Evolutionary conservation across 53 echinoderm and acorn worm species (phyloP).

Genomic region (Apostichopus leukothele): DNA sequence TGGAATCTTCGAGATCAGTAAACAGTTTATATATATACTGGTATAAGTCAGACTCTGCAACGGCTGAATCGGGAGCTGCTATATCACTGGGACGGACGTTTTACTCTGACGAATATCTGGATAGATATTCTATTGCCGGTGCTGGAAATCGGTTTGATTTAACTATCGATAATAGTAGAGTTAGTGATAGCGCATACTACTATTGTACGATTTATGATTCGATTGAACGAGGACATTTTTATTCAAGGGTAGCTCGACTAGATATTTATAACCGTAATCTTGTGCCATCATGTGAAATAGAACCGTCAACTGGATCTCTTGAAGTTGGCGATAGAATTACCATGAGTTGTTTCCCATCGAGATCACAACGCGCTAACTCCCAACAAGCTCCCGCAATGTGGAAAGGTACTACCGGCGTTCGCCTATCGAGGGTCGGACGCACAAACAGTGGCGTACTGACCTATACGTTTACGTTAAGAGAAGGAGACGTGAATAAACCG

Average conservation of each 20-base stretch:
- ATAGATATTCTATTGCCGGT: not conserved
- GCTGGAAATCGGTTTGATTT: conserved; percentile 10
- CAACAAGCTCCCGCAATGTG: conserved; percentile 1
- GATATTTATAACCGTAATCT: conserved; percentile 8
- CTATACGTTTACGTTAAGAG: not conserved
- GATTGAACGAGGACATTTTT: not conserved
- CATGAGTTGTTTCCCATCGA: not conserved
- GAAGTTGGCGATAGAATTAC: conserved; percentile 27
- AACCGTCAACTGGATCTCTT: not conserved
- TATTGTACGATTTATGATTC: not conserved
- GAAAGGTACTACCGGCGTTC: conserved; percentile 16
- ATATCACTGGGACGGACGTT: not conserved
- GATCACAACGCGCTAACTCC: not conserved
- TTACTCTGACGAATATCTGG: not conserved
- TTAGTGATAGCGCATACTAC: conserved; percentile 11
- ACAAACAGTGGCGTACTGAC: not conserved
- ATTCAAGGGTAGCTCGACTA: not conserved
- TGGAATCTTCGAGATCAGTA: not conserved
- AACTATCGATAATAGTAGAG: not conserved
- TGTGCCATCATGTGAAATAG: not conserved
- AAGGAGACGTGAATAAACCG: conserved; percentile 13
- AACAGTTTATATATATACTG: not conserved
- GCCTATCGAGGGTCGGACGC: not conserved
- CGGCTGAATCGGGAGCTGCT: not conserved
- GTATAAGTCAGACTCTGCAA: not conserved